A percentile compares a stretch with the other conserved stretches of the same genome.
phyloP scores from a whole-genome alignment of 2,113 vertebrate genomes.

The Mormoops blainvillei region DNA sequence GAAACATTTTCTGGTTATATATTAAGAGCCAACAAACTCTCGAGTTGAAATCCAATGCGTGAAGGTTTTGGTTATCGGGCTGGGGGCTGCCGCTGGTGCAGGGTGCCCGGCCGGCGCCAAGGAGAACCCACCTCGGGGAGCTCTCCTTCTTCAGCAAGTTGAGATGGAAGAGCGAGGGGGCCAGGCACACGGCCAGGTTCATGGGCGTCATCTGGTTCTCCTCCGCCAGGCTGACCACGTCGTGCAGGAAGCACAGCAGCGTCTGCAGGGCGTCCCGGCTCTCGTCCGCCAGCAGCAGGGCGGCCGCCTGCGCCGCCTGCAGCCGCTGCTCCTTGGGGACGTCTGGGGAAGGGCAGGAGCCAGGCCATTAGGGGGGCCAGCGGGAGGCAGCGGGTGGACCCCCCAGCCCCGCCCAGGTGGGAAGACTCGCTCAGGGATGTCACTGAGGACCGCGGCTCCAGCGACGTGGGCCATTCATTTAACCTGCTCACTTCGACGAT shows the following conservation, averaged over 20 bases:
- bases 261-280: constrained; percentile 96
- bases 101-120: neutral
- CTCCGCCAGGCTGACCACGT: constrained; percentile 92
- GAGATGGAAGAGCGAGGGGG: constrained; percentile 97
- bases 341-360: constrained; percentile 74
- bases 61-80: neutral
- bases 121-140: constrained; percentile 86
- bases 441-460: neutral
- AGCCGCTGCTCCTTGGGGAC: constrained; percentile 95
- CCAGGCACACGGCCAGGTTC: constrained; percentile 97
- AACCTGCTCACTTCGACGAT: neutral
- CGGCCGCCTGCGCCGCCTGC: constrained; percentile 93
- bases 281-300: constrained; percentile 96
- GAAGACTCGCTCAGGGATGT: no score
- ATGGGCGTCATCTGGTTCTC: constrained; percentile 99
- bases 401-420: rapidly evolving
- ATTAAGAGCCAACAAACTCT: neutral
- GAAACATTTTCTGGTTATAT: neutral
- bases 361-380: rapidly evolving
- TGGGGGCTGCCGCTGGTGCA: no score
- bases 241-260: constrained; percentile 93
- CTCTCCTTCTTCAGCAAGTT: constrained; percentile 96
- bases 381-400: rapidly evolving
- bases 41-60: neutral
- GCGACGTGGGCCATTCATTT: neutral